These are phyloP conservation scores for Drosophila pseudoobscura DNA, from an alignment of 1,140 invertebrate species.

Conservation along the genomic window DNA sequence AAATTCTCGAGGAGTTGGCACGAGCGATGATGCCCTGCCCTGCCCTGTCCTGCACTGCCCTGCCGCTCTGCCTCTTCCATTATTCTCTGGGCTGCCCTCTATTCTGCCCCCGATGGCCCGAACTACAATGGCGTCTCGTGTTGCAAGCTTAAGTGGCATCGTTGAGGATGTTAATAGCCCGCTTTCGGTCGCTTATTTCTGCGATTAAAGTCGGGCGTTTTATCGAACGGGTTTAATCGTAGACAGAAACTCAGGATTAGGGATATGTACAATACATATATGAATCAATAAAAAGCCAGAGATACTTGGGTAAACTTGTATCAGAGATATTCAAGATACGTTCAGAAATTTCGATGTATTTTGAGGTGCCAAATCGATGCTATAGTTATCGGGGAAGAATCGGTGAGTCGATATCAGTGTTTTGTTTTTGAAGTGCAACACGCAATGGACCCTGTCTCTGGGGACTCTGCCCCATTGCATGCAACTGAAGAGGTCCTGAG, in stretches of 20 bases:
- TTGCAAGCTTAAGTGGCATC: conserved; percentile 36
- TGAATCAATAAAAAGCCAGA: not conserved
- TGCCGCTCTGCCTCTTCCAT: not conserved
- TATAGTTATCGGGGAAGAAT: too few relatives aligned
- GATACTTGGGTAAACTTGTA: not conserved
- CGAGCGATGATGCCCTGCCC: conserved; percentile 24
- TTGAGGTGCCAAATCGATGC: too few relatives aligned
- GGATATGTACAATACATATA: not conserved
- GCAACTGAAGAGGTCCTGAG: too few relatives aligned
- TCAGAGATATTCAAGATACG: not conserved
- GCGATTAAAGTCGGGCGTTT: conserved; percentile 1
- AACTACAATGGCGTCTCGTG: conserved; percentile 34
- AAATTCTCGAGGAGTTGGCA: conserved; percentile 24
- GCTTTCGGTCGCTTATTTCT: conserved; percentile 23
- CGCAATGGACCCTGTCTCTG: too few relatives aligned
- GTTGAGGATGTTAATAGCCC: conserved; percentile 43
- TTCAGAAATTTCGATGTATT: too few relatives aligned
- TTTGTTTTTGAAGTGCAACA: too few relatives aligned
- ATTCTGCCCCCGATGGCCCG: not conserved
- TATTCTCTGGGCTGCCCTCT: too few relatives aligned
- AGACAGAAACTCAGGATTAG: not conserved
- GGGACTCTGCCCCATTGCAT: too few relatives aligned
- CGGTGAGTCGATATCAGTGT: too few relatives aligned
- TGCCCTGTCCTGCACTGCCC: too few relatives aligned
- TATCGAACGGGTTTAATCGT: conserved; percentile 14